Percentiles rank a stretch among this genome's conserved stretches.
phyloP scores from a whole-genome alignment of 2,113 vertebrate genomes.

The Ochotona princeps region DNA sequence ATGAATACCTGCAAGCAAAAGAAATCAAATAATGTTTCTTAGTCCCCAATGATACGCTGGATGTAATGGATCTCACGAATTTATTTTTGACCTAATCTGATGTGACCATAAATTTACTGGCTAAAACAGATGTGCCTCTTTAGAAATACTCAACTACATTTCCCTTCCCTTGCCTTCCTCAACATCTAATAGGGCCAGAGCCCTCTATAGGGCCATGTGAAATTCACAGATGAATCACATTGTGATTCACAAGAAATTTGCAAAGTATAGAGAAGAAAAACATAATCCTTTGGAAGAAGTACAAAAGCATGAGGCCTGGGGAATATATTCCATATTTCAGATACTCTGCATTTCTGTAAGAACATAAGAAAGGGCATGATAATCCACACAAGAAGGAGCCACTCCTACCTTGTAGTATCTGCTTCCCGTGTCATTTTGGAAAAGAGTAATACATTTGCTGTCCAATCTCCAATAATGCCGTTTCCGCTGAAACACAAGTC shows the following conservation, averaged over 20 bases:
- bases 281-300: neutral
- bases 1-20: neutral
- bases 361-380: neutral
- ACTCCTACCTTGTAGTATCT: conserved; percentile 97
- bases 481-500: conserved; percentile 91
- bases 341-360: neutral
- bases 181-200: neutral
- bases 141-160: neutral
- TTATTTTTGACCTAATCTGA: neutral
- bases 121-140: neutral
- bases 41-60: neutral
- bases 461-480: conserved; percentile 98
- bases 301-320: neutral
- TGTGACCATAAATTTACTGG: neutral
- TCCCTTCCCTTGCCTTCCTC: too few species aligned
- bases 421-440: conserved; percentile 96
- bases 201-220: neutral
- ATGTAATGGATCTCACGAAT: neutral
- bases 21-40: neutral
- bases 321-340: neutral
- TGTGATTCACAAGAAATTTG: neutral
- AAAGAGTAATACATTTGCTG: conserved; percentile 98
- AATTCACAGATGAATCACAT: neutral
- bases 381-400: neutral
- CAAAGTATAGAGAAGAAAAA: conserved; percentile 12